phyloP scores from a whole-genome alignment of 2,113 vertebrate species.

The Dasyprocta punctata region DNA sequence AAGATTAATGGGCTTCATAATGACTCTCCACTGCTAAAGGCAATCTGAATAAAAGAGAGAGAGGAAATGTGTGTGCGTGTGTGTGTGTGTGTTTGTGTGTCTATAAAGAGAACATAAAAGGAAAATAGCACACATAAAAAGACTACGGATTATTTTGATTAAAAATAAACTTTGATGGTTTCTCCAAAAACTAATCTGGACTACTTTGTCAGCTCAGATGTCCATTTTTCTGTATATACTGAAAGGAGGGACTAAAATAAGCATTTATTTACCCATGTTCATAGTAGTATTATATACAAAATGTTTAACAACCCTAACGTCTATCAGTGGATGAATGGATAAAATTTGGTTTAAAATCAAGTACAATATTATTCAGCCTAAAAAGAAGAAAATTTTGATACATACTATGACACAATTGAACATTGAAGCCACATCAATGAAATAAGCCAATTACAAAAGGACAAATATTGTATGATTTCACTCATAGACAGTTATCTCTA shows the following conservation, averaged over 20 bases:
- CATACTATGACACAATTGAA: not conserved
- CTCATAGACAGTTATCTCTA: not conserved
- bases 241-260: not conserved
- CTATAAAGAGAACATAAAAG: not conserved
- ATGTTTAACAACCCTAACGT: not conserved
- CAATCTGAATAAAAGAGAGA: slow-evolving; percentile 82
- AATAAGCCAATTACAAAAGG: not conserved
- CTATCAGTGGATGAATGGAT: not conserved
- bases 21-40: slow-evolving; percentile 84
- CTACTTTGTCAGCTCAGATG: not conserved
- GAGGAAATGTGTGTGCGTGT: not conserved
- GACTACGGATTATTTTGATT: not conserved
- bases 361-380: not conserved
- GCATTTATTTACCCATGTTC: not conserved
- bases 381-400: not conserved
- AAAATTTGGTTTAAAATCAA: not conserved
- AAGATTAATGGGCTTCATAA: slow-evolving; percentile 90
- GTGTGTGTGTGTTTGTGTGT: not conserved
- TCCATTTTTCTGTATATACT: not conserved
- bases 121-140: not conserved
- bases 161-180: slow-evolving; percentile 42
- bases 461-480: not conserved
- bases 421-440: not conserved
- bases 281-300: not conserved
- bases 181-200: slow-evolving; percentile 19